Evolutionary conservation across 2,888 invertebrate species (phyloP), one percentile per base, ranked within the genome.

Genomic region (Nomada lathburiana): DNA sequence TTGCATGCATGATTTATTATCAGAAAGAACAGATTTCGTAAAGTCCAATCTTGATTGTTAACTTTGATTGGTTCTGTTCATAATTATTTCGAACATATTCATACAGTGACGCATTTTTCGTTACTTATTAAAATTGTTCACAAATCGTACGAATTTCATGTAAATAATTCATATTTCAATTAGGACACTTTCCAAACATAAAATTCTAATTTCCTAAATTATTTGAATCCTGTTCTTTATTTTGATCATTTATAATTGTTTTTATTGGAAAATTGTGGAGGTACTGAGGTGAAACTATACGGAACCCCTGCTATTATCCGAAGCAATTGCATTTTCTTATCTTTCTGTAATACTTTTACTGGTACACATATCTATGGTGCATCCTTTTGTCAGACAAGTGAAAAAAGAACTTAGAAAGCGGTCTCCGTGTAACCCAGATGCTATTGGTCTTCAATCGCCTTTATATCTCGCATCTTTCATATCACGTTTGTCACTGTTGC

Each of bases 381-480:
- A 26, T n/a, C 36, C 62, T 71, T 62, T 80, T 62, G 16, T 26
- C 18, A 75, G 50, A 53, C n/a, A 5, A 18, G 23, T 76, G 59
- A 67, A 65, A 47, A 52, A 60, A 13, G 53, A 60, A 60, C 11
- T 47, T 60, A 53, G 77, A 77, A 77, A 77, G 76, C 36, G 65
- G 47, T 36, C 44, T 7, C 42, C 59, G 42, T 52, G 26, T 65
- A 29, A 76, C 77, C 64, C 18, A 65, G 20, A 60, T 76, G 47
- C 60, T 26, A 44, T 36, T 42, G 7, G n/a, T 53, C 7, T 53
- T 53, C 20, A 7, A 36, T 36, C 36, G 36, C 16, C 50, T 57
- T 75, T 75, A 29, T 20, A 20, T 10, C 18, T 42, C 2, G 5
- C 44, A 44, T 62, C 20, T 13, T 18, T 10, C 20, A 13, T 5